Evolutionary conservation across 2,113 vertebrate species (phyloP).

Genomic region (Ascaphus truei): DNA sequence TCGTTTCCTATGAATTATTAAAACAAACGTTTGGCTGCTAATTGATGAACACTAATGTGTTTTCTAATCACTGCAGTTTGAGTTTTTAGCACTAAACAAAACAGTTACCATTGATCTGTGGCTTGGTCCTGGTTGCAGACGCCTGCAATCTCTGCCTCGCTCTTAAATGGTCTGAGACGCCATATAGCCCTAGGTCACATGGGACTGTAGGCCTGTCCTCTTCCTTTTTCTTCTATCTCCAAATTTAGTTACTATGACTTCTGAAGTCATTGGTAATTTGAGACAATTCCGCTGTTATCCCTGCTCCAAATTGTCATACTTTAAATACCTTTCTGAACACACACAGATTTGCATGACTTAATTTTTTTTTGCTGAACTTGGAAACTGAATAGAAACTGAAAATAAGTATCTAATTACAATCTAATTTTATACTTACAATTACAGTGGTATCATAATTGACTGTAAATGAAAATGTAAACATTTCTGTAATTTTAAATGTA

Average conservation of each 20-base stretch:
- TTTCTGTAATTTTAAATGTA: no score
- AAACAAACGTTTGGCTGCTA: constrained; percentile 91
- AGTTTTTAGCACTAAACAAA: constrained; percentile 97
- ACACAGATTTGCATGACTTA: no score
- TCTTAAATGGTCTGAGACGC: constrained; percentile 33
- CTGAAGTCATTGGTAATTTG: constrained; percentile 31
- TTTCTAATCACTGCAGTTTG: constrained; percentile 99
- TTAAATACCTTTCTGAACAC: neutral
- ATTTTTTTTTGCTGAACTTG: no score
- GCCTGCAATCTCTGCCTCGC: constrained; percentile 37
- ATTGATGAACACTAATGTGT: constrained; percentile 99
- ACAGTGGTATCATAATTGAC: no score
- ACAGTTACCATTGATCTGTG: constrained; percentile 89
- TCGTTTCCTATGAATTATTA: constrained; percentile 97
- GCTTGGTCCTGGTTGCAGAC: constrained; percentile 65
- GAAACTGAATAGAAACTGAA: no score
- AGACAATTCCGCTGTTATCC: constrained; percentile 5
- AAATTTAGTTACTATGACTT: constrained; percentile 50
- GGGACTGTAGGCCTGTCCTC: constrained; percentile 33
- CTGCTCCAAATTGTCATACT: neutral
- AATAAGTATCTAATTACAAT: no score
- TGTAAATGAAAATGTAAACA: no score
- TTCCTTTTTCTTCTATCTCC: constrained; percentile 41
- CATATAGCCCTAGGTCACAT: constrained; percentile 34
- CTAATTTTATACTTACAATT: no score